A percentile compares a stretch with the other conserved stretches of the same genome.
phyloP scores from a whole-genome alignment of 2,113 vertebrate species.

The Haemorhous mexicanus region DNA sequence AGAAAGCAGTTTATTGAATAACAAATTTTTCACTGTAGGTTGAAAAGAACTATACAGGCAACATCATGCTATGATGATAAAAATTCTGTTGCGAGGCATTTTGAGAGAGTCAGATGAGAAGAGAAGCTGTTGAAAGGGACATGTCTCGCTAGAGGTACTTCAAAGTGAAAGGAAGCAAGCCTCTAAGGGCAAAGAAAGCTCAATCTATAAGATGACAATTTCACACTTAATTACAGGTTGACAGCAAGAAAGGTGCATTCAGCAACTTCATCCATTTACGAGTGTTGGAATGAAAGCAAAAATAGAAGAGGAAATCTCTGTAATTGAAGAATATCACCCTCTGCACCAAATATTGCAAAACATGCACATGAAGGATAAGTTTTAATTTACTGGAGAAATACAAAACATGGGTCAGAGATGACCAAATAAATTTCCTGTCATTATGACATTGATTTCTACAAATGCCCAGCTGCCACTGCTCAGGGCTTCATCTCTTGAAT shows the following conservation, averaged over 20 bases:
- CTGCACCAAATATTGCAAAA: not conserved
- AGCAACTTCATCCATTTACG: not conserved
- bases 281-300: not conserved
- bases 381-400: not conserved
- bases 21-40: constrained; percentile 13
- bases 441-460: not conserved
- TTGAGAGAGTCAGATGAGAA: not conserved
- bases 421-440: not conserved
- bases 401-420: not conserved
- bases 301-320: not conserved
- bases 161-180: not conserved
- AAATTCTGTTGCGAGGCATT: not conserved
- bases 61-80: not conserved
- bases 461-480: not conserved
- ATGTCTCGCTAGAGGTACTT: not conserved
- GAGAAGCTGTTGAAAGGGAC: not conserved
- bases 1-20: constrained; percentile 22
- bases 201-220: not conserved
- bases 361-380: not conserved
- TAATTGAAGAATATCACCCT: not conserved
- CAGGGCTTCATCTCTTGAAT: not conserved
- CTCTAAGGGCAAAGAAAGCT: not conserved
- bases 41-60: not conserved
- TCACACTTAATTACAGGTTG: constrained; percentile 4
- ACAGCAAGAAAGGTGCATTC: not conserved